phyloP scores from a whole-genome alignment of 2,113 vertebrate species.

The Entomyzon cyanotis region DNA sequence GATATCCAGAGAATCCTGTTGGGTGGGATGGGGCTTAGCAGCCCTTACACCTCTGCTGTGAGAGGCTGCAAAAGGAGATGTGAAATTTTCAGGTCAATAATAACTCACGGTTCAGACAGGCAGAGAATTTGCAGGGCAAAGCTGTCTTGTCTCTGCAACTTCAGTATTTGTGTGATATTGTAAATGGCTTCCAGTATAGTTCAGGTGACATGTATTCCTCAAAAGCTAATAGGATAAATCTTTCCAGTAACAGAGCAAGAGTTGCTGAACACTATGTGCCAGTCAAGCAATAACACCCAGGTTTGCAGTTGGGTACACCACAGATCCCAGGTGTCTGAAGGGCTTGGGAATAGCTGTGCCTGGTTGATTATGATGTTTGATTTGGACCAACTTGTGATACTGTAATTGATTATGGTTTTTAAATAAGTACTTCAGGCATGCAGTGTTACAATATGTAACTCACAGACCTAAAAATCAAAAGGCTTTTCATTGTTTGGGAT shows the following conservation, averaged over 20 bases:
- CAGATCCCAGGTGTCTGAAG: neutral
- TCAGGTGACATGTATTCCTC: neutral
- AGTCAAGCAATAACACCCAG: neutral
- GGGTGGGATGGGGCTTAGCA: neutral
- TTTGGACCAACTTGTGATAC: neutral
- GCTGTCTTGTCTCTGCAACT: neutral
- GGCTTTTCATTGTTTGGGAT: neutral
- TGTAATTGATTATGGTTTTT: neutral
- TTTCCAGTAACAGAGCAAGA: neutral
- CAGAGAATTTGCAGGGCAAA: neutral
- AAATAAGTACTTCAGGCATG: neutral
- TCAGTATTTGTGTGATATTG: neutral
- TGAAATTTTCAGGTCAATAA: neutral
- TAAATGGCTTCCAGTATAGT: neutral
- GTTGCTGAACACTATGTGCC: neutral
- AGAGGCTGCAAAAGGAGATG: neutral
- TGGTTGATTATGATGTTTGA: neutral
- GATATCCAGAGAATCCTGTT: neutral
- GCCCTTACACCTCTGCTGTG: neutral
- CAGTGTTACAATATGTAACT: neutral
- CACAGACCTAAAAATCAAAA: neutral
- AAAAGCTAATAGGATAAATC: neutral
- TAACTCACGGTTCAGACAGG: neutral
- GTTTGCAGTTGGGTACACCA: neutral
- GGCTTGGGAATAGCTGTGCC: neutral